Conservation (phyloP, 2,888 invertebrate species). For the Amblyjoppa fuscipennis region DNA sequence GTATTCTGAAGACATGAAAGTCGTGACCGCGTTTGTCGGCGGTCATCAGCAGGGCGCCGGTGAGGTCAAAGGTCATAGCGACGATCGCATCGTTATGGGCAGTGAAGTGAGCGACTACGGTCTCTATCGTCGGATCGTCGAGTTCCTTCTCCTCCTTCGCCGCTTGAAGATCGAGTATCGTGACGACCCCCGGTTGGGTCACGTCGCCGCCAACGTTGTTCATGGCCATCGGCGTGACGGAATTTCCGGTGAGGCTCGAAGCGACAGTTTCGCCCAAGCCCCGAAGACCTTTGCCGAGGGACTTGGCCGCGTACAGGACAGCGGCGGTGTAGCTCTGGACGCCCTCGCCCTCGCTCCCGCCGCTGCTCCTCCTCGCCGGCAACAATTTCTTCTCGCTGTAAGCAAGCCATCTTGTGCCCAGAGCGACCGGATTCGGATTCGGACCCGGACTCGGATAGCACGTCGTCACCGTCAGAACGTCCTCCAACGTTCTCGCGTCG, state of each 20-base stretch:
- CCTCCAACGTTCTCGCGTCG: constrained; percentile 95
- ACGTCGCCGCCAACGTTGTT: constrained; percentile 86
- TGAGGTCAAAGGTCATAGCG: constrained; percentile 95
- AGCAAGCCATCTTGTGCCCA: constrained; percentile 94
- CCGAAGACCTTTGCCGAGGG: constrained; percentile 95
- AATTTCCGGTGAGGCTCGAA: constrained; percentile 91
- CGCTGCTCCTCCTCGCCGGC: constrained; percentile 92
- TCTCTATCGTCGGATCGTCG: constrained; percentile 89
- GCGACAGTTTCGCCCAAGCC: constrained; percentile 97
- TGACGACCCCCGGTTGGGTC: constrained; percentile 95
- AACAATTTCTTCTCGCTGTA: constrained; percentile 94
- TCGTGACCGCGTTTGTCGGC: constrained; percentile 97
- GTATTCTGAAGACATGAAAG: constrained; percentile 97
- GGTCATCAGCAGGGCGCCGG: constrained; percentile 95
- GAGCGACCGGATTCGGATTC: constrained; percentile 92
- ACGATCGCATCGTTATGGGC: constrained; percentile 96
- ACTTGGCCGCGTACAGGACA: constrained; percentile 97
- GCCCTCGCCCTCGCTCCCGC: constrained; percentile 94
- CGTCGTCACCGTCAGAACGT: constrained; percentile 94
- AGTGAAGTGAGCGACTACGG: constrained; percentile 94
- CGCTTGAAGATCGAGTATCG: constrained; percentile 93
- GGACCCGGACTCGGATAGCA: constrained; percentile 96
- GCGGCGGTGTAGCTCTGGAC: constrained; percentile 96
- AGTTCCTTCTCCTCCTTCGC: constrained; percentile 88
- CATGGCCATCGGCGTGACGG: constrained; percentile 76